Percentiles rank a stretch among this genome's conserved stretches.
phyloP scores from a whole-genome alignment of 2,888 invertebrate species.

The Steinernema hermaphroditum region DNA sequence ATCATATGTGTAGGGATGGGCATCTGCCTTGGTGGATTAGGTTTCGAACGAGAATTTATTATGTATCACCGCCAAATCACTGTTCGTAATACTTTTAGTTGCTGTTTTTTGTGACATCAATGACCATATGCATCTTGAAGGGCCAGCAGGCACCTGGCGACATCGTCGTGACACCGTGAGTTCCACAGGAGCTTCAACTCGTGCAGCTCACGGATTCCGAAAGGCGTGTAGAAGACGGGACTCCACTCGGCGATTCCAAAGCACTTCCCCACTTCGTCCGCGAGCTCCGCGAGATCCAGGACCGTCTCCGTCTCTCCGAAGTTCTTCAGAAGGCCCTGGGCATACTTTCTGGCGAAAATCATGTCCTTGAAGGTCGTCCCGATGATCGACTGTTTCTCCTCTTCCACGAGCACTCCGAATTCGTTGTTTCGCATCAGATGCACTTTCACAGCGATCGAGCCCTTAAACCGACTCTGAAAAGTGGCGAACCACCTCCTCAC shows the following conservation, averaged over 20 bases:
- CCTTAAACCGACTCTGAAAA: not conserved
- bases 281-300: not conserved
- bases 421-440: not conserved
- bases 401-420: not conserved
- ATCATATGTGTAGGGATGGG: too few relatives aligned
- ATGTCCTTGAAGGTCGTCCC: not conserved
- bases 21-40: too few relatives aligned
- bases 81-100: too few relatives aligned
- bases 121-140: too few relatives aligned
- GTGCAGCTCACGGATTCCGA: not conserved
- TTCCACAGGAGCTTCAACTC: not conserved
- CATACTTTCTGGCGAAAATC: conserved; percentile 2
- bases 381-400: not conserved
- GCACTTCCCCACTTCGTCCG: not conserved
- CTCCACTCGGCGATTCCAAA: not conserved
- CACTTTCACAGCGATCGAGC: not conserved
- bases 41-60: too few relatives aligned
- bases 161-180: too few relatives aligned
- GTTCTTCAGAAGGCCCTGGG: not conserved
- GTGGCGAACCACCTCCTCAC: not conserved
- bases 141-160: too few relatives aligned
- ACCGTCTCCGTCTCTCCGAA: not conserved
- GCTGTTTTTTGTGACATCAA: too few relatives aligned
- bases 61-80: too few relatives aligned
- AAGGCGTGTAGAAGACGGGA: not conserved